Evolutionary conservation across 1,140 invertebrate species (phyloP), one percentile per base, ranked within the genome.

Genomic region (Tenebrio molitor): DNA sequence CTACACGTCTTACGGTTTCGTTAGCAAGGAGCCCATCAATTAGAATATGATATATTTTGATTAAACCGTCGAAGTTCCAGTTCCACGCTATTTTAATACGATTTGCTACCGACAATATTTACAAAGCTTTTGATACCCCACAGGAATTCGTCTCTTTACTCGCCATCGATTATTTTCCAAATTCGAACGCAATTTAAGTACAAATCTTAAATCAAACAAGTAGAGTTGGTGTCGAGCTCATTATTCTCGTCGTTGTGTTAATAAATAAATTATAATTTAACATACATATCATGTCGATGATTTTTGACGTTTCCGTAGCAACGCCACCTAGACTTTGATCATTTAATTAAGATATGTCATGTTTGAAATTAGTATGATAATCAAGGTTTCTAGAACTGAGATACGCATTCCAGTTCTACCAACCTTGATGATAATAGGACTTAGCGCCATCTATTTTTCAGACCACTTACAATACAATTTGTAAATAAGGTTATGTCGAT

Each of bases 1-100:
- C 1, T 89, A 89, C 81, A 83, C 88, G 58, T 86, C 88, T 79
- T 89, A 89, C 77, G 88, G 88, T 62, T 89, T 89, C 78, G 87
- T 86, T 68, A 86, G 84, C 42, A 89, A 89, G 80, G 86, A 86
- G 71, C 85, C 87, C 71, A 83, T 87, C 7, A 69, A 73, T 65
- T 79, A 77, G 68, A 50, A 17, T 50, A 68, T 46, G 65, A 50
- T 68, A 68, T 68, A 68, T 68, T 68, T 68, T 41, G 10, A 65
- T 64, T 34, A 17, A 36, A 33, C 25, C 34, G 58, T 63, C n/a
- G n/a, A 36, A 14, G 8, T 17, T 5, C 14, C 19, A 8, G 44
- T 50, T 50, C 19, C 44, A 10, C 23, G 17, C 44, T 50, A 39
- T 39, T 39, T 39, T 39, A n/a, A 12, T n/a, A 7, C 6, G 2